phyloP scores from a whole-genome alignment of 2,797 vertebrate species.

The Microctenopoma steveboyesi region DNA sequence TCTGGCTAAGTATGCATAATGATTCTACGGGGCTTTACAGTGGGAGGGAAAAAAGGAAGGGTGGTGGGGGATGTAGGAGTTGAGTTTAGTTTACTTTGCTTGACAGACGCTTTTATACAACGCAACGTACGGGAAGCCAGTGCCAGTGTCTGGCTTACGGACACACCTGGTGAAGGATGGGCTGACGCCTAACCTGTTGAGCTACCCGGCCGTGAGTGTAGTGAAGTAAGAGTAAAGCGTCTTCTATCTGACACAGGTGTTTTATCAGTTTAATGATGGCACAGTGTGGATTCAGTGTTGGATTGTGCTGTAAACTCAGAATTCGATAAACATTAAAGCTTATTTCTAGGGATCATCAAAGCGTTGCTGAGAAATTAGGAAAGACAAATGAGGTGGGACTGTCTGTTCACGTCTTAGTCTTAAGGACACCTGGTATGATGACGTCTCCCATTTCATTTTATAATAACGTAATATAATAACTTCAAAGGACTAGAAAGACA shows the following conservation, averaged over 20 bases:
- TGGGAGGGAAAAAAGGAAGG: background rate
- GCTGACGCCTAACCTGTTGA: no score
- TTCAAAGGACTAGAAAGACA: background rate
- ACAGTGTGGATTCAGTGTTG: constrained; percentile 30
- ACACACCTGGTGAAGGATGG: no score
- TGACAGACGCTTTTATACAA: no score
- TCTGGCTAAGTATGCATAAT: constrained; percentile 59
- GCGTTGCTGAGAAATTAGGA: background rate
- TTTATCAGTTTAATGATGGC: constrained; percentile 33
- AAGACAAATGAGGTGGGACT: no score
- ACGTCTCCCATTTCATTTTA: background rate
- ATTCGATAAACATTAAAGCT: constrained; percentile 11
- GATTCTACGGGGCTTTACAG: constrained; percentile 47
- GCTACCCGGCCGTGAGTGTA: background rate
- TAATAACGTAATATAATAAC: no score
- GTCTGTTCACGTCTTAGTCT: no score
- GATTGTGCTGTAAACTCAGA: constrained; percentile 41
- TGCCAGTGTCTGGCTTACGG: no score
- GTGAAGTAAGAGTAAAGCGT: constrained; percentile 8
- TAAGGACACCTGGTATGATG: background rate
- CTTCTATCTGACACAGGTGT: constrained; percentile 21
- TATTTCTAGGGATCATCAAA: constrained; percentile 31
- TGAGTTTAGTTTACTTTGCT: no score
- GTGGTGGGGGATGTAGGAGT: background rate
- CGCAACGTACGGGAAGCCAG: no score